Conservation (phyloP, 1,140 invertebrate genomes). For the Araneus ventricosus region DNA sequence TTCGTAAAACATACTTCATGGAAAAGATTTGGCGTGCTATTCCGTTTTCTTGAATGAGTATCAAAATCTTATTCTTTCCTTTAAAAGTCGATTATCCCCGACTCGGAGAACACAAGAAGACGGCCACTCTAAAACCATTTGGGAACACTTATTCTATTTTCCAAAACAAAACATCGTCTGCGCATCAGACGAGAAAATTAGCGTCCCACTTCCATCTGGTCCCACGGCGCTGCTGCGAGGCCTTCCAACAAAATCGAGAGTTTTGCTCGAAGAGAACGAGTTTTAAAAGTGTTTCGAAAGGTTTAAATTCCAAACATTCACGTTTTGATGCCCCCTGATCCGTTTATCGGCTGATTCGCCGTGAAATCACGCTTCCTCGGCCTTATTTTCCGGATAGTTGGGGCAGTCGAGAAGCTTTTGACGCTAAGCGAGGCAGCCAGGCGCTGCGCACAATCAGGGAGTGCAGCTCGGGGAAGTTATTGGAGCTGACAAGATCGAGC, state of each 20-base stretch:
- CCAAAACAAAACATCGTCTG: neutral
- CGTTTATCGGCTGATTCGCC: neutral
- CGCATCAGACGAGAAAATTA: neutral
- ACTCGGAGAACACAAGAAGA: neutral
- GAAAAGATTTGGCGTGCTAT: no score
- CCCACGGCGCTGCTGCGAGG: neutral
- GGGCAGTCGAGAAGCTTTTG: neutral
- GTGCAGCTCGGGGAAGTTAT: slow-evolving; percentile 14
- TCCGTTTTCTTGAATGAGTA: no score
- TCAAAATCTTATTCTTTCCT: no score
- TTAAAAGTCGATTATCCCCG: no score
- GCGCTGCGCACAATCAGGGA: neutral
- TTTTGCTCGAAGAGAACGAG: neutral
- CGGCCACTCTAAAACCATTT: neutral
- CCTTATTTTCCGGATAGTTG: neutral
- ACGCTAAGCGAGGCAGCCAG: slow-evolving; percentile 32
- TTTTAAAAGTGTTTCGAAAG: slow-evolving; percentile 1
- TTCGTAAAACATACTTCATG: no score
- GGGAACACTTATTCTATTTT: neutral
- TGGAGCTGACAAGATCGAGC: slow-evolving; percentile 53
- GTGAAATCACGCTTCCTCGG: neutral
- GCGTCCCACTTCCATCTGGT: neutral
- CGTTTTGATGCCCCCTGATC: neutral
- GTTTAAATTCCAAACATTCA: neutral
- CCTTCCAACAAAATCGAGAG: neutral